Percentiles rank a stretch among this genome's conserved stretches.
These are phyloP conservation scores for Babyrousa celebensis DNA, from an alignment of 2,797 vertebrate species.

Conservation along the genomic window DNA sequence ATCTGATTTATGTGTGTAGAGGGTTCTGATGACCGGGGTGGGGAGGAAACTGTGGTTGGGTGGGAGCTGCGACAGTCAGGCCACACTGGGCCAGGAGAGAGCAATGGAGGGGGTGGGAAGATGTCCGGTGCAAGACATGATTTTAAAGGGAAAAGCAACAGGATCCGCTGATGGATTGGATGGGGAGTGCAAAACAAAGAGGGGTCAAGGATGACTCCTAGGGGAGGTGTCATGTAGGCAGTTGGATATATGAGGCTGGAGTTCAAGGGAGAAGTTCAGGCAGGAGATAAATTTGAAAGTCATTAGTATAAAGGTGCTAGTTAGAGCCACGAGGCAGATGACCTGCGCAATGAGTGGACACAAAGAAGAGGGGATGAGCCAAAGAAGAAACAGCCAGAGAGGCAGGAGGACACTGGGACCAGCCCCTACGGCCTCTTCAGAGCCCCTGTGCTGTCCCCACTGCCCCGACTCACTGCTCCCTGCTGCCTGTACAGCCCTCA, in stretches of 20 bases:
- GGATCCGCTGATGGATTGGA: neutral
- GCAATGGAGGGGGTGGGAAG: neutral
- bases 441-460: neutral
- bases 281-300: neutral
- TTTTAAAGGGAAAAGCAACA: neutral
- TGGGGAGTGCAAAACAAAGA: neutral
- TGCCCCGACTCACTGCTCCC: neutral
- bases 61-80: neutral
- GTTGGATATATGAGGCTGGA: neutral
- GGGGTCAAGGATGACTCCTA: neutral
- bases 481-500: too few relatives aligned
- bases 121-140: neutral
- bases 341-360: neutral
- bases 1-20: neutral
- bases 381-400: neutral
- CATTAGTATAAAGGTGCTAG: neutral
- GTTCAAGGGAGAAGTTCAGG: neutral
- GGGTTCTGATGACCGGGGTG: neutral
- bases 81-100: neutral
- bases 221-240: neutral
- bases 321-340: neutral
- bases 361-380: neutral
- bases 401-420: neutral
- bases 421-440: neutral
- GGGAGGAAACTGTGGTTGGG: neutral